Conservation (phyloP, 2,113 vertebrate genomes). For the Prolemur simus region DNA sequence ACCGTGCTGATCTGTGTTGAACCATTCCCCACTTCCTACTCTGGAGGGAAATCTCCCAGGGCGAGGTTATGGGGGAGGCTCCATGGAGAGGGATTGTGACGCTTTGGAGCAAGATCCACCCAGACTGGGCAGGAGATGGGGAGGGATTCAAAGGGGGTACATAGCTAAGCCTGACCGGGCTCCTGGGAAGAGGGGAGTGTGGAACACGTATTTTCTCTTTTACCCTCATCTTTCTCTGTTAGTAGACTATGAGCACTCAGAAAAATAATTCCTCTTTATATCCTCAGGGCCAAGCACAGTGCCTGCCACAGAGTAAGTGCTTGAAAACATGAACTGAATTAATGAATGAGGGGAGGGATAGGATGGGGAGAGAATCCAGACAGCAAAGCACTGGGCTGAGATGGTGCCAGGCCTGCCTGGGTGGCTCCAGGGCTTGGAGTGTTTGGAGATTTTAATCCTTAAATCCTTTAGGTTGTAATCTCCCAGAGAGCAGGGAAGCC, state of each 20-base stretch:
- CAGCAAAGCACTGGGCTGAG: background rate
- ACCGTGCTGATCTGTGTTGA: background rate
- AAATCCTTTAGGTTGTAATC: slow-evolving; percentile 6
- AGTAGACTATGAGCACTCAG: background rate
- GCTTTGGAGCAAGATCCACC: background rate
- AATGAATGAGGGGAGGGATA: background rate
- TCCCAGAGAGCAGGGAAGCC: background rate
- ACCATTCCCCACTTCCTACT: background rate
- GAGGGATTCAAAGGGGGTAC: rapidly evolving
- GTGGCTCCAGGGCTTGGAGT: background rate
- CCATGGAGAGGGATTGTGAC: background rate
- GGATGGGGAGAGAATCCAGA: background rate
- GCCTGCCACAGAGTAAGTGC: background rate
- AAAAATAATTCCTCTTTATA: background rate
- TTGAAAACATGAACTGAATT: background rate
- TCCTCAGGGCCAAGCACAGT: background rate
- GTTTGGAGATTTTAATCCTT: slow-evolving; percentile 13
- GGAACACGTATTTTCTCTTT: background rate
- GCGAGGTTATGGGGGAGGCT: background rate
- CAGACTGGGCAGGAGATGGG: background rate
- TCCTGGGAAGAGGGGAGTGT: background rate
- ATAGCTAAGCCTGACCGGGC: background rate
- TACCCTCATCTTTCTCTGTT: background rate
- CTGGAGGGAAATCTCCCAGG: background rate
- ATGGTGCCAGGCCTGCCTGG: background rate